phyloP scores from a whole-genome alignment of 2,888 invertebrate genomes.

The Phlogophora meticulosa region DNA sequence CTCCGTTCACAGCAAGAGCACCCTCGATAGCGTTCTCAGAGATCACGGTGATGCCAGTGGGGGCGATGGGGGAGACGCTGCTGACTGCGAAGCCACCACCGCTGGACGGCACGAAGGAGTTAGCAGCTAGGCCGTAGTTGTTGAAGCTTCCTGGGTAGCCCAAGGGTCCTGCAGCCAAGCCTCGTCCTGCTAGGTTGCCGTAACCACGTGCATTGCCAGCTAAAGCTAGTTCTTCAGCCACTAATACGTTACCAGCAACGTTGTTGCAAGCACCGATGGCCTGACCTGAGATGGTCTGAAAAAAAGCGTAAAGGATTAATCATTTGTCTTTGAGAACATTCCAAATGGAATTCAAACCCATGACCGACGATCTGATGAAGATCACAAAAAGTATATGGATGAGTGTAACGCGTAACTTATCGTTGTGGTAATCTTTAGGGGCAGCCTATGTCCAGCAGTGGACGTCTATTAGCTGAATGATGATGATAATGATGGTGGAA shows the following conservation, averaged over 20 bases:
- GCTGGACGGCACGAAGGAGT: slow-evolving; percentile 43
- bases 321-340: neutral
- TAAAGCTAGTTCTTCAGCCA: slow-evolving; percentile 55
- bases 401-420: too few relatives aligned
- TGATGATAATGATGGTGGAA: neutral
- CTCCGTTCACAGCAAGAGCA: slow-evolving; percentile 66
- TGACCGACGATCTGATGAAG: too few relatives aligned
- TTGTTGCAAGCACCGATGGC: slow-evolving; percentile 45
- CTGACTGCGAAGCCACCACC: slow-evolving; percentile 67
- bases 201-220: slow-evolving; percentile 38
- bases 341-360: too few relatives aligned
- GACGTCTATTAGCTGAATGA: too few relatives aligned
- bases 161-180: slow-evolving; percentile 9
- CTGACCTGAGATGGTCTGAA: slow-evolving; percentile 51
- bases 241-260: slow-evolving; percentile 21
- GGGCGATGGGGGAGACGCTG: slow-evolving; percentile 69
- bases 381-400: too few relatives aligned
- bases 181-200: slow-evolving; percentile 35
- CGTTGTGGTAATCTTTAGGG: neutral
- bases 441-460: too few relatives aligned
- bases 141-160: slow-evolving; percentile 23
- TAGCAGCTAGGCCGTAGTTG: slow-evolving; percentile 26
- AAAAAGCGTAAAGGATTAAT: neutral
- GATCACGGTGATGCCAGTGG: slow-evolving; percentile 70
- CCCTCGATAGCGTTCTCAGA: slow-evolving; percentile 77